phyloP scores from a whole-genome alignment of 2,113 vertebrate species.

The Corythoichthys intestinalis region DNA sequence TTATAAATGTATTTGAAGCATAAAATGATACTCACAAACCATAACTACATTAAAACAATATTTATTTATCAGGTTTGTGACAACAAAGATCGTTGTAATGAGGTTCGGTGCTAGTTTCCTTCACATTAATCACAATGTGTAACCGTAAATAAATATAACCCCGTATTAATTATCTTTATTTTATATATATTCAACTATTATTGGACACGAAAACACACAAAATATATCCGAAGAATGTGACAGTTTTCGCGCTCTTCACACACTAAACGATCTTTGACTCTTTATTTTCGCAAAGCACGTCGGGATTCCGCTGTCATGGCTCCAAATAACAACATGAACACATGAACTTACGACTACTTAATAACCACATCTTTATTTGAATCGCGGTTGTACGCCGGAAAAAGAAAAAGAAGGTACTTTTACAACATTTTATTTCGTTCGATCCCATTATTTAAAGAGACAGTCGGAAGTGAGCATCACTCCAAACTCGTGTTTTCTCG shows the following conservation, averaged over 20 bases:
- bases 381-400: background rate
- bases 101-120: too few relatives aligned
- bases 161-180: background rate
- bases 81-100: background rate
- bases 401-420: slow-evolving; percentile 19
- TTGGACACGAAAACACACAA: background rate
- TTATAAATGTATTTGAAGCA: too few relatives aligned
- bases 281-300: slow-evolving; percentile 36
- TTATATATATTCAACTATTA: background rate
- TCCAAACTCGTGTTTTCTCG: background rate
- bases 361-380: background rate
- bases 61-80: background rate
- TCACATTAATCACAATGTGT: too few relatives aligned
- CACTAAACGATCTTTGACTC: background rate
- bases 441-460: background rate
- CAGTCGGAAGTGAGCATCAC: background rate
- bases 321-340: slow-evolving; percentile 55
- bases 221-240: background rate
- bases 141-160: too few relatives aligned
- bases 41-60: too few relatives aligned
- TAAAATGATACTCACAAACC: too few relatives aligned
- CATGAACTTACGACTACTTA: slow-evolving; percentile 1
- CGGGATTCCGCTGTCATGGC: slow-evolving; percentile 66
- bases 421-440: background rate
- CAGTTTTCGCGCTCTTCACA: accelerated